These are phyloP conservation scores for Antechinus flavipes DNA, from an alignment of 2,113 vertebrate species.

Conservation along the genomic window DNA sequence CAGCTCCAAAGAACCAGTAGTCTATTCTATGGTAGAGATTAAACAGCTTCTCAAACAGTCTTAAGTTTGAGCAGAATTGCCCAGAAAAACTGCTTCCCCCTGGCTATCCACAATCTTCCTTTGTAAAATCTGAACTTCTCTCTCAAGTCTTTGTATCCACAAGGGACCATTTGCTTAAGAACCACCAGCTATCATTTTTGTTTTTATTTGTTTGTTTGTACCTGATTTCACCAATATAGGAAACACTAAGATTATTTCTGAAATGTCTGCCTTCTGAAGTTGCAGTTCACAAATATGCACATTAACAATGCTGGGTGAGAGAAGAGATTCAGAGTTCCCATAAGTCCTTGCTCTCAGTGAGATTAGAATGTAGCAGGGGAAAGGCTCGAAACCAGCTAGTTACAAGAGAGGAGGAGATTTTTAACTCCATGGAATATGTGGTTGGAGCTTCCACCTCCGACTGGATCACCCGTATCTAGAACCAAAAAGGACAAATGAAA, in stretches of 20 bases:
- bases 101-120: background rate
- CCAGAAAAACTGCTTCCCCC: background rate
- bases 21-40: background rate
- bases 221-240: constrained; percentile 5
- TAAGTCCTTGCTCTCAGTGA: background rate
- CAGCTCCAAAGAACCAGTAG: background rate
- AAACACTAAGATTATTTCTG: constrained; percentile 22
- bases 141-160: background rate
- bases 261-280: background rate
- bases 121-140: constrained; percentile 7
- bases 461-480: background rate
- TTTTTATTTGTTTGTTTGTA: background rate
- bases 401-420: background rate
- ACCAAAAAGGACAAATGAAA: background rate
- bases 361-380: background rate
- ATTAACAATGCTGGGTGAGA: background rate
- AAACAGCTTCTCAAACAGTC: background rate
- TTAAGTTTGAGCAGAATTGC: background rate
- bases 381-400: background rate
- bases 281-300: background rate
- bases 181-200: background rate
- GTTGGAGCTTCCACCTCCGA: background rate
- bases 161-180: background rate
- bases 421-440: background rate
- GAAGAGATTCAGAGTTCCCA: background rate